A percentile compares a stretch with the other conserved stretches of the same genome.
phyloP scores from a whole-genome alignment of 2,888 invertebrate genomes.

The Amiota communis region DNA sequence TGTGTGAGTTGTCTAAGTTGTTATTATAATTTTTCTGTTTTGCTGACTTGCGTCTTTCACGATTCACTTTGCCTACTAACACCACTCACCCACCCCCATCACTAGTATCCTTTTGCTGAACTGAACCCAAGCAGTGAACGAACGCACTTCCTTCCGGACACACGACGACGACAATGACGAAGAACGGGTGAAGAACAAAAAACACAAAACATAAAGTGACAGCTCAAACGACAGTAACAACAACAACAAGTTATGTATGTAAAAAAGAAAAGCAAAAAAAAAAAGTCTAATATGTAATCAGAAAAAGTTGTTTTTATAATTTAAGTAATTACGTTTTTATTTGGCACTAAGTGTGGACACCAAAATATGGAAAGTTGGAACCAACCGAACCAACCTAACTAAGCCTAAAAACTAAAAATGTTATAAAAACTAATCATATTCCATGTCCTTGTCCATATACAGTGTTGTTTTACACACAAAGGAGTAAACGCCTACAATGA shows the following conservation, averaged over 20 bases:
- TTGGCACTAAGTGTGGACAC: constrained; percentile 16
- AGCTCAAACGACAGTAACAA: not conserved
- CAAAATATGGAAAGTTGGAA: constrained; percentile 12
- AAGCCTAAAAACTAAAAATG: not conserved
- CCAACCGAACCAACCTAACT: not conserved
- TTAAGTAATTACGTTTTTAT: constrained; percentile 55
- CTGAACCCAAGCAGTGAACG: not conserved
- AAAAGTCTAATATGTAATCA: constrained; percentile 58
- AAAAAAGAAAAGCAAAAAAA: not conserved
- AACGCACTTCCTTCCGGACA: constrained; percentile 9
- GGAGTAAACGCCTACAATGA: too few relatives aligned
- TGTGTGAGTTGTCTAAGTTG: not conserved
- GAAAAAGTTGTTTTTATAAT: constrained; percentile 54
- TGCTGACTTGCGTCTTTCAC: constrained; percentile 18
- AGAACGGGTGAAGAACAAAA: not conserved
- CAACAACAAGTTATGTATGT: not conserved
- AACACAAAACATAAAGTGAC: not conserved
- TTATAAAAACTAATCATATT: constrained; percentile 14
- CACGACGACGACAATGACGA: not conserved
- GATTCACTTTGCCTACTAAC: not conserved
- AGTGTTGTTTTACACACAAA: not conserved
- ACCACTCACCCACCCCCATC: not conserved
- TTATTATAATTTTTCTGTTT: not conserved
- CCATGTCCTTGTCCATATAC: not conserved
- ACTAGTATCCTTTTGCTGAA: not conserved